A percentile compares a stretch with the other conserved stretches of the same genome.
phyloP scores from a whole-genome alignment of 2,113 vertebrate genomes.

The Hirundichthys speculiger region DNA sequence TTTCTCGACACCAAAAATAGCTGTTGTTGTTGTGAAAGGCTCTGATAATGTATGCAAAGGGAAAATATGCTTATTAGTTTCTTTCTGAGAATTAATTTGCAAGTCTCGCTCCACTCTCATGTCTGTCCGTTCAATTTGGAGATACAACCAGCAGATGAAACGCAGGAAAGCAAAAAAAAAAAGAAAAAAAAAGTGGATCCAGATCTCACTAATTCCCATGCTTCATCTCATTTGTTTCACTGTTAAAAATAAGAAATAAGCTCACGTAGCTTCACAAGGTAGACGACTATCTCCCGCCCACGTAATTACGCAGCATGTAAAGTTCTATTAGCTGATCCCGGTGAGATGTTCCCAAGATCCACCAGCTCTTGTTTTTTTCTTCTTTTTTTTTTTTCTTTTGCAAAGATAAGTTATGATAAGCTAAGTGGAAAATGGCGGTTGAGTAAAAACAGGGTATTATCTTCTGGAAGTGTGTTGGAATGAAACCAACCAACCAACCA shows the following conservation, averaged over 20 bases:
- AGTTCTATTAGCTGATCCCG: too few relatives aligned
- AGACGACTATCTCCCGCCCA: conserved; percentile 4
- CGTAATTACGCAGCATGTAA: neutral
- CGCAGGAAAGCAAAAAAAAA: neutral
- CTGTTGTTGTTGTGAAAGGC: neutral
- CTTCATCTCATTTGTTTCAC: neutral
- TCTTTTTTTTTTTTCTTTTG: neutral
- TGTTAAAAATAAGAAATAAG: neutral
- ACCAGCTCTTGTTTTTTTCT: too few relatives aligned
- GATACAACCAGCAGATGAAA: neutral
- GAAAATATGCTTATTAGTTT: neutral
- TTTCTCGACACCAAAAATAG: neutral
- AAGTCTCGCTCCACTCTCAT: neutral
- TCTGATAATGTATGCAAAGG: conserved; percentile 2
- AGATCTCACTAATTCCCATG: conserved; percentile 8
- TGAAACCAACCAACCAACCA: neutral
- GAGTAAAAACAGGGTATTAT: conserved; percentile 1
- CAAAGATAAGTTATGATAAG: neutral
- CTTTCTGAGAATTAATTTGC: neutral
- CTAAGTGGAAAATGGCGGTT: conserved; percentile 9
- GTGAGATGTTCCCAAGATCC: neutral
- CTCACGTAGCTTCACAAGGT: neutral
- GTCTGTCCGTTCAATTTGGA: neutral
- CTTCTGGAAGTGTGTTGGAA: neutral
- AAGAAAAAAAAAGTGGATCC: too few relatives aligned